phyloP scores from a whole-genome alignment of 1,140 invertebrate species.

The Nephila pilipes region DNA sequence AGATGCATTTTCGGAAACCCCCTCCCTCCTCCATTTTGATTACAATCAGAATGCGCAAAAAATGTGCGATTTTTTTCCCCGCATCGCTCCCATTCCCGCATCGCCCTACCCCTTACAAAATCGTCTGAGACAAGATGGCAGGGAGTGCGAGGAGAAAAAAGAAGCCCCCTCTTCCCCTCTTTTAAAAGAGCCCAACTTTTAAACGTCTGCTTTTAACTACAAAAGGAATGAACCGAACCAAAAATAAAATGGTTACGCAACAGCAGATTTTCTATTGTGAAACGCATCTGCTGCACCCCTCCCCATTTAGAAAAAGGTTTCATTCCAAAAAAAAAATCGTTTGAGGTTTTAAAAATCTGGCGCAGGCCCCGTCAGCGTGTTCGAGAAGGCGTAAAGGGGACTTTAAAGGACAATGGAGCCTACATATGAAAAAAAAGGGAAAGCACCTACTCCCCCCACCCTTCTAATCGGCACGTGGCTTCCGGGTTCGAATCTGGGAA shows the following conservation, averaged over 20 bases:
- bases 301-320: not conserved
- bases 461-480: constrained; percentile 21
- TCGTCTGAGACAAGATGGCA: not conserved
- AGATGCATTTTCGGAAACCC: not conserved
- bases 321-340: constrained; percentile 19
- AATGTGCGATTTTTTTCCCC: not conserved
- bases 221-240: not conserved
- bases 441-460: not conserved
- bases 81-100: constrained; percentile 11
- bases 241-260: not conserved
- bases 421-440: not conserved
- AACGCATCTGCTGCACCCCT: constrained; percentile 8
- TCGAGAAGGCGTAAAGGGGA: constrained; percentile 23
- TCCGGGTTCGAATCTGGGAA: constrained; percentile 31
- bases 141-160: not conserved
- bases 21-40: not conserved
- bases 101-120: not conserved
- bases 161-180: not conserved
- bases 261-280: constrained; percentile 27
- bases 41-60: not conserved
- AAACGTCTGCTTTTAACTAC: constrained; percentile 5
- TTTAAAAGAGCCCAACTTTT: not conserved
- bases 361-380: not conserved
- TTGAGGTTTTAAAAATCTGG: constrained; percentile 10
- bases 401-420: not conserved